Conservation (phyloP, 2,888 invertebrate genomes). For the Sarcophaga rosellei region DNA sequence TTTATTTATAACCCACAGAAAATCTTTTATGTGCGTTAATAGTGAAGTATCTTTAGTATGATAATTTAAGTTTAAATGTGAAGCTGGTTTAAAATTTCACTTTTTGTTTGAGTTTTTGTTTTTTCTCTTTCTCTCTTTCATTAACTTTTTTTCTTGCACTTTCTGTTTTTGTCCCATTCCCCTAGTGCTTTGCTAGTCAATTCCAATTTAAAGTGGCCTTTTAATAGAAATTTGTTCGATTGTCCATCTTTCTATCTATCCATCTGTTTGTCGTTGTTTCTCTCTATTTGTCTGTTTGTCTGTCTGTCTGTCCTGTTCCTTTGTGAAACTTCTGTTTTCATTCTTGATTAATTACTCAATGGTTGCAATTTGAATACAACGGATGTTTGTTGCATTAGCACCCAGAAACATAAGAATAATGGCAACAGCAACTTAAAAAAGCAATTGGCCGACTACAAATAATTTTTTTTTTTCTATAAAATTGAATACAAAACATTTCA, state of each 20-base stretch:
- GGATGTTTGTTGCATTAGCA: slow-evolving; percentile 38
- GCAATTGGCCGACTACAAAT: slow-evolving; percentile 44
- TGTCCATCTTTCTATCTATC: background rate
- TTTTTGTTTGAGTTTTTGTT: background rate
- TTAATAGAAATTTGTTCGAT: too few relatives aligned
- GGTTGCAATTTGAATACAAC: slow-evolving; percentile 60
- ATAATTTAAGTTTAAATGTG: slow-evolving; percentile 21
- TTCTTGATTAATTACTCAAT: slow-evolving; percentile 67
- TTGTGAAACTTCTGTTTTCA: slow-evolving; percentile 56
- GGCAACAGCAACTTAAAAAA: background rate
- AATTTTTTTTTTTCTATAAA: background rate
- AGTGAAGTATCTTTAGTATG: background rate
- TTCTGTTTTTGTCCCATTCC: slow-evolving; percentile 2
- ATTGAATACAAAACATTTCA: slow-evolving; percentile 15
- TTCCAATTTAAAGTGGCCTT: slow-evolving; percentile 31
- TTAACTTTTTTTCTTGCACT: background rate
- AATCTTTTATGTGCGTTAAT: slow-evolving; percentile 29
- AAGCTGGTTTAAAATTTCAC: background rate
- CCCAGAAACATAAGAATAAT: background rate
- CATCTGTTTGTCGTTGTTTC: background rate
- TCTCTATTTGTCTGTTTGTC: slow-evolving; percentile 3
- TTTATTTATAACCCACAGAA: slow-evolving; percentile 59
- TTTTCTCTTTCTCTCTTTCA: background rate
- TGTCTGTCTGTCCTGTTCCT: slow-evolving; percentile 20
- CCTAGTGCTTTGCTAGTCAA: slow-evolving; percentile 24